Evolutionary conservation across 2,113 vertebrate genomes (phyloP), one percentile per base, ranked within the genome.

Genomic region (Narcine bancroftii): DNA sequence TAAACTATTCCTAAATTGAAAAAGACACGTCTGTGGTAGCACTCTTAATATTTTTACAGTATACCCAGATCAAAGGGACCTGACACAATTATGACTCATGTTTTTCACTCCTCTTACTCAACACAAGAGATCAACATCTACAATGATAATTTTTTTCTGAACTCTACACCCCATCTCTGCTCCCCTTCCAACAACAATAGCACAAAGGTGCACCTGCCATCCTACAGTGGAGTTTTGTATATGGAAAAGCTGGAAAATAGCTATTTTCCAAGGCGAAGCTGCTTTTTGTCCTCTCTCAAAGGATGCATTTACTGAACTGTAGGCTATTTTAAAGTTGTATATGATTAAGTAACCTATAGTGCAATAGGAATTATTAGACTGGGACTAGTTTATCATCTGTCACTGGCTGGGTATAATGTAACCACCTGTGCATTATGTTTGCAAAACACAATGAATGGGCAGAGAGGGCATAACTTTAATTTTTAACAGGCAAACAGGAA

Each of bases 251-350:
- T 71, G 89, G 89, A 91, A 47, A 47, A 71, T 91, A 91, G 76
- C 76, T 24, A 63, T 87, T 56, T 91, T 91, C 89, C 65, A 45
- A 45, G 89, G 89, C 71, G 33, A 91, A 91, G 63, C 89, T 91
- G 89, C 89, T 91, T 91, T 91, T 71, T 91, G 89, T 91, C 89
- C 89, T 91, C 36, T 69, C 63, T 91, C 21, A 91, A 91, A 91
- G 39, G 42, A 65, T 69, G 71, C 89, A 91, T 91, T 91, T 91
- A 69, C 65, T 69, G 89, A 65, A 42, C 89, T 91, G 89, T 91
- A 91, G 89, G 65, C 89, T 91, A 69, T 91, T 91, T 65, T 91
- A 91, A 91, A 91, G 60, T 91, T 91, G 65, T 91, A 69, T 91
- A 69, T 91, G 89, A 91, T 91, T 91, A 66, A 29, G 63, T 91